A percentile compares a stretch with the other conserved stretches of the same genome.
phyloP scores from a whole-genome alignment of 1,140 invertebrate species.

The Daktulosphaira vitifoliae region DNA sequence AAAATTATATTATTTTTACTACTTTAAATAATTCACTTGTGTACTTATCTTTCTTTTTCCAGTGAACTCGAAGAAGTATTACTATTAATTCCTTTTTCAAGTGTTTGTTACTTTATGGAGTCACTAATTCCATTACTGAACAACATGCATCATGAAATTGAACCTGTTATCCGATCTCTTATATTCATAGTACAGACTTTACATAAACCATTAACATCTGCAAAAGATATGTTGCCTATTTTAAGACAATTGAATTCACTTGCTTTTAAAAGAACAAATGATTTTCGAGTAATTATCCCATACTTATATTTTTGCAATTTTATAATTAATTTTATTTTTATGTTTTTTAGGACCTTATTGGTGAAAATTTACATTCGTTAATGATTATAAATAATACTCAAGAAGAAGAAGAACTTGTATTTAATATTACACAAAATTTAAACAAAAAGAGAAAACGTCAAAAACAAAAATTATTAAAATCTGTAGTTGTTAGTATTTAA shows the following conservation, averaged over 20 bases:
- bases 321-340: constrained; percentile 28
- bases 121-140: constrained; percentile 59
- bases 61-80: constrained; percentile 84
- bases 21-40: too few species aligned
- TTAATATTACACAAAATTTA: constrained; percentile 7
- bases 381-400: constrained; percentile 50
- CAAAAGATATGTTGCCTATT: constrained; percentile 56
- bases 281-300: constrained; percentile 53
- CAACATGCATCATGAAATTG: constrained; percentile 57
- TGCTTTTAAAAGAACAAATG: constrained; percentile 50
- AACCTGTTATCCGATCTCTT: constrained; percentile 64
- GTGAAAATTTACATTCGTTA: constrained; percentile 79
- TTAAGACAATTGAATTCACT: constrained; percentile 58
- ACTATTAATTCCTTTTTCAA: constrained; percentile 71
- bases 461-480: not conserved
- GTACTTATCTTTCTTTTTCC: too few species aligned
- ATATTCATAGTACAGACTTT: constrained; percentile 77
- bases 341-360: constrained; percentile 64
- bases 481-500: constrained; percentile 3
- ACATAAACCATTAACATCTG: constrained; percentile 69
- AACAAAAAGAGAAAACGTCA: constrained; percentile 12
- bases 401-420: constrained; percentile 17
- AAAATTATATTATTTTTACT: too few species aligned
- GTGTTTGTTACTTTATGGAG: constrained; percentile 68
- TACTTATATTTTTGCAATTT: not conserved